Conservation (phyloP, 2,113 vertebrate genomes). For the Limanda limanda region DNA sequence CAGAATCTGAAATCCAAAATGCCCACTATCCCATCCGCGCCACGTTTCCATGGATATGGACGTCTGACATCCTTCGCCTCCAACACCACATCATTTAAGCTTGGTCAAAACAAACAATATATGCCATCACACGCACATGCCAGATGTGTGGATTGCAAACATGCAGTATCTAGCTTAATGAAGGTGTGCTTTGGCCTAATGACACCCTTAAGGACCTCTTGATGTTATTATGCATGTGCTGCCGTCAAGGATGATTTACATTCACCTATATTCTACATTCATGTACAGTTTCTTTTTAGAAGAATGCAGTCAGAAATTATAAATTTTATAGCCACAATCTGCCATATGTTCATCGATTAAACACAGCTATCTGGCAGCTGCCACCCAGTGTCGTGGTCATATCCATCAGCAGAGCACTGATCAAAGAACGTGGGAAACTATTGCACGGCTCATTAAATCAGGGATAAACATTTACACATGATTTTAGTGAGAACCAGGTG, state of each 20-base stretch:
- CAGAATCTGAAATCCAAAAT: slow-evolving; percentile 7
- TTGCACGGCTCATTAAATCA: neutral
- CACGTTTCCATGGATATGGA: slow-evolving; percentile 5
- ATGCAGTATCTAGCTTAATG: neutral
- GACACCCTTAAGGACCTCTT: neutral
- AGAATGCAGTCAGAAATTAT: neutral
- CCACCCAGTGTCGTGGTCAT: neutral
- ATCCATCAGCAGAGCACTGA: slow-evolving; percentile 5
- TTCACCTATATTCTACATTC: neutral
- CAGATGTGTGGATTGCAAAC: neutral
- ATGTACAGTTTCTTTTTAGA: neutral
- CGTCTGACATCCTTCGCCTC: too few species aligned
- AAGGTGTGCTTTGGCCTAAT: slow-evolving; percentile 1
- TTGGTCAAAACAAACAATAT: neutral
- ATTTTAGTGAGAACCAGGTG: neutral
- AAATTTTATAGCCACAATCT: neutral
- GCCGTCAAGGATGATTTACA: neutral
- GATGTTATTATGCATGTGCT: neutral
- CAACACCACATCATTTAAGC: neutral
- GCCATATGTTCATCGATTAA: neutral
- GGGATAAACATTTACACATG: neutral
- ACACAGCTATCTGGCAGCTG: slow-evolving; percentile 10
- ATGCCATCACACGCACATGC: neutral
- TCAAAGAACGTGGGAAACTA: neutral
- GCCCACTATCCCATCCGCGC: neutral